These are phyloP conservation scores for Araneus ventricosus DNA, from an alignment of 1,140 invertebrate species.

Conservation along the genomic window DNA sequence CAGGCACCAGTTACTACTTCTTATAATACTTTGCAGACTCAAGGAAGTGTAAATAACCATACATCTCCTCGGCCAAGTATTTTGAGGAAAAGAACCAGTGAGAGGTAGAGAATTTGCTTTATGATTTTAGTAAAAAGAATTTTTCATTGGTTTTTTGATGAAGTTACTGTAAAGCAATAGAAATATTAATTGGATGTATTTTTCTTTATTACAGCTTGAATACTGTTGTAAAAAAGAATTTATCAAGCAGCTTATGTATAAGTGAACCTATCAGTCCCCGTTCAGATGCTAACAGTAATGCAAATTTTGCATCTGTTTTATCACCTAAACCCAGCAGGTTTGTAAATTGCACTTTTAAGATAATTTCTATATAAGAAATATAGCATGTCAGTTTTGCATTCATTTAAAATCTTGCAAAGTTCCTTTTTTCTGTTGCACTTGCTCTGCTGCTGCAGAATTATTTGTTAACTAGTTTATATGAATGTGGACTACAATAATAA, in stretches of 20 bases:
- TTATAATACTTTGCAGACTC: slow-evolving; percentile 62
- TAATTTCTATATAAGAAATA: not conserved
- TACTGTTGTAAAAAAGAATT: slow-evolving; percentile 79
- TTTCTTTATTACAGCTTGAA: slow-evolving; percentile 46
- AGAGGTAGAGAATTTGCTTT: slow-evolving; percentile 79
- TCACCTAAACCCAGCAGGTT: slow-evolving; percentile 54
- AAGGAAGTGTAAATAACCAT: slow-evolving; percentile 81
- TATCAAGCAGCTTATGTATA: slow-evolving; percentile 78
- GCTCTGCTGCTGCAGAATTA: too few relatives aligned
- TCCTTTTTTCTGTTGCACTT: too few relatives aligned
- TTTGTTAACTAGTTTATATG: too few relatives aligned
- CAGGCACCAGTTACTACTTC: slow-evolving; percentile 37
- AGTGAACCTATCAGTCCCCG: slow-evolving; percentile 78
- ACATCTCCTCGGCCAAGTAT: slow-evolving; percentile 86
- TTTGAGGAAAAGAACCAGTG: slow-evolving; percentile 85
- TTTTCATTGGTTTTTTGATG: too few relatives aligned
- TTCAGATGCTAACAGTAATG: slow-evolving; percentile 77
- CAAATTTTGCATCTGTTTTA: slow-evolving; percentile 60
- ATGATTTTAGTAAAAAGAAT: not conserved
- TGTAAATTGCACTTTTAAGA: not conserved
- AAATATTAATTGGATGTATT: not conserved
- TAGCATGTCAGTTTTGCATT: too few relatives aligned
- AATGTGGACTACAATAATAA: too few relatives aligned
- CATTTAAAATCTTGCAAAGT: too few relatives aligned
- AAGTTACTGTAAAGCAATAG: not conserved